phyloP scores from a whole-genome alignment of 2,797 vertebrate genomes.

The Lagothrix lagotricha region DNA sequence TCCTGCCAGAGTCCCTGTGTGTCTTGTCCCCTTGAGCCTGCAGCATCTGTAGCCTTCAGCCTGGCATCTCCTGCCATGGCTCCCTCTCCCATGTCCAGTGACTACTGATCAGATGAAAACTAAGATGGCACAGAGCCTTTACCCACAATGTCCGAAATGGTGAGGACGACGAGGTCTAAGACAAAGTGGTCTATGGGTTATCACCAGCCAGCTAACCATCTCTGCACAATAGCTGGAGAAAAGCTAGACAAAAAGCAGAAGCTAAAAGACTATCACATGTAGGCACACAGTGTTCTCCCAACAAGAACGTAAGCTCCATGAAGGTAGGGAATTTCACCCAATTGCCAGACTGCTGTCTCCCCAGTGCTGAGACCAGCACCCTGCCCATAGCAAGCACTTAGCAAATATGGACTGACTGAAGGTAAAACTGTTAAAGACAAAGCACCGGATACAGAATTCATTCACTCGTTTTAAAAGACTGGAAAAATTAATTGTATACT shows the following conservation, averaged over 20 bases:
- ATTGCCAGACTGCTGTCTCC: accelerated
- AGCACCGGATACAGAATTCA: not conserved
- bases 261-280: not conserved
- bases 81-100: too few relatives aligned
- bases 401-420: not conserved
- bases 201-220: not conserved
- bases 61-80: not conserved
- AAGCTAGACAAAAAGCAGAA: not conserved
- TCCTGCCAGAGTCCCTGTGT: not conserved
- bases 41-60: not conserved
- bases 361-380: not conserved
- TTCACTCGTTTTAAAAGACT: not conserved
- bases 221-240: not conserved
- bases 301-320: not conserved
- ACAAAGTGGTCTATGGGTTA: not conserved
- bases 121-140: not conserved
- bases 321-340: not conserved
- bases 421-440: not conserved
- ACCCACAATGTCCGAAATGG: not conserved
- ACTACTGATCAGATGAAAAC: not conserved
- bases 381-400: not conserved
- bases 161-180: not conserved
- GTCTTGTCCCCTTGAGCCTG: not conserved
- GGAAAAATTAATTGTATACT: not conserved
- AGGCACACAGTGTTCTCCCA: not conserved